A percentile compares a stretch with the other conserved stretches of the same genome.
These are phyloP conservation scores for Drosophila cognata DNA, from an alignment of 2,888 invertebrate genomes.

Conservation along the genomic window DNA sequence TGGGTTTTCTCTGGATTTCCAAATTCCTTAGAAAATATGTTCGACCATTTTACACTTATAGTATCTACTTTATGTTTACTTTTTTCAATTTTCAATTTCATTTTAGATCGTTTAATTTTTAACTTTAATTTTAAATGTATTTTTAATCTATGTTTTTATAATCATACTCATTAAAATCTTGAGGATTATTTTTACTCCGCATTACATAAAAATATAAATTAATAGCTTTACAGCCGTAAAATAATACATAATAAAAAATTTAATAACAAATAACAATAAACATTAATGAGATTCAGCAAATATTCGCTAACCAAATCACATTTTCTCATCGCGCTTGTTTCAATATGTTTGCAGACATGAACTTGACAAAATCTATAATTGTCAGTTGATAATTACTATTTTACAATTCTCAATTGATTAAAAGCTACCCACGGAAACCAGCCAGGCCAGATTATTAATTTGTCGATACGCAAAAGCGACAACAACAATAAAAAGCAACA, in stretches of 20 bases:
- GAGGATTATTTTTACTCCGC: background rate
- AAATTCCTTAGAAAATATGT: background rate
- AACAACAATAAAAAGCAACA: conserved; percentile 27
- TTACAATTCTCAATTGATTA: conserved; percentile 26
- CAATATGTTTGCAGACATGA: background rate
- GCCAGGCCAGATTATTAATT: conserved; percentile 9
- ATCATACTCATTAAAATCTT: background rate
- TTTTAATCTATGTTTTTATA: background rate
- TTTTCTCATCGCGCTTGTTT: background rate
- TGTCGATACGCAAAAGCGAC: conserved; percentile 41
- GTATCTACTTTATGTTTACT: background rate
- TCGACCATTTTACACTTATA: background rate
- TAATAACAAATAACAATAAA: background rate
- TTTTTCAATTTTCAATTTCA: background rate
- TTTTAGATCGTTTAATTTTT: background rate
- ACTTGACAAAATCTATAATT: background rate
- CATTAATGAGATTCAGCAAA: background rate
- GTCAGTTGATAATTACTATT: background rate
- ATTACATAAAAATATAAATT: background rate
- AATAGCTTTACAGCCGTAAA: background rate
- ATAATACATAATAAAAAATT: background rate
- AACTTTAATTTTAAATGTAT: background rate
- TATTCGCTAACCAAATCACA: background rate
- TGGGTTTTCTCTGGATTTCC: background rate
- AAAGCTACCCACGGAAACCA: background rate